phyloP scores from a whole-genome alignment of 1,140 invertebrate species.

The Hylyphantes graminicola region DNA sequence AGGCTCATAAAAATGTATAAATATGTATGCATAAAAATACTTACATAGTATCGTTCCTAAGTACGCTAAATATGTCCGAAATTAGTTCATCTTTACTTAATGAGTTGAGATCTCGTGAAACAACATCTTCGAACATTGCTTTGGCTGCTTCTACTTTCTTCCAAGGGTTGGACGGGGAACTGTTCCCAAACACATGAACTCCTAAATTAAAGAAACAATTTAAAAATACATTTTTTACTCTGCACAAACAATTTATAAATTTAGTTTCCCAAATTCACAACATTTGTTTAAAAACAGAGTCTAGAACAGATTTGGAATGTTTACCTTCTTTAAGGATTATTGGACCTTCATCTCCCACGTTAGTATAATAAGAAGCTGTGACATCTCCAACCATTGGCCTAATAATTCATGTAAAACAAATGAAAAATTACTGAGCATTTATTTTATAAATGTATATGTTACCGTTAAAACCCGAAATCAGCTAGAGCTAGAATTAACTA shows the following conservation, averaged over 20 bases:
- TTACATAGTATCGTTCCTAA: conserved; percentile 47
- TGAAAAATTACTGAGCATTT: no score
- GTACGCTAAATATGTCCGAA: conserved; percentile 34
- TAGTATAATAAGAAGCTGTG: conserved; percentile 44
- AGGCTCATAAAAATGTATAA: neutral
- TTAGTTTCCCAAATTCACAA: no score
- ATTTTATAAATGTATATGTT: no score
- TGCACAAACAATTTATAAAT: no score
- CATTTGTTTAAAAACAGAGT: no score
- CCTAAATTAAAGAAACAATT: conserved; percentile 23
- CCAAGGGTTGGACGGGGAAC: conserved; percentile 53
- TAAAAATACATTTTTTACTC: neutral
- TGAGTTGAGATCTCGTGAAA: neutral
- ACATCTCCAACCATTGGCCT: conserved; percentile 49
- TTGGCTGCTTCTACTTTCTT: conserved; percentile 46
- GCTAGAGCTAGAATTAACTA: no score
- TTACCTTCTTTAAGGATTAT: conserved; percentile 33
- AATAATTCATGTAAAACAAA: neutral
- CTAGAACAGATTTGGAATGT: neutral
- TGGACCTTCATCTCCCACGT: conserved; percentile 35
- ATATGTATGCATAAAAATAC: neutral
- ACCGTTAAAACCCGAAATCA: no score
- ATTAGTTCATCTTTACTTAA: conserved; percentile 39
- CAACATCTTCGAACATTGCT: conserved; percentile 38
- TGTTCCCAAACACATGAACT: conserved; percentile 56